Base-by-base conservation (phyloP, 2,888 invertebrate species). In the Tinea pellionella region DNA sequence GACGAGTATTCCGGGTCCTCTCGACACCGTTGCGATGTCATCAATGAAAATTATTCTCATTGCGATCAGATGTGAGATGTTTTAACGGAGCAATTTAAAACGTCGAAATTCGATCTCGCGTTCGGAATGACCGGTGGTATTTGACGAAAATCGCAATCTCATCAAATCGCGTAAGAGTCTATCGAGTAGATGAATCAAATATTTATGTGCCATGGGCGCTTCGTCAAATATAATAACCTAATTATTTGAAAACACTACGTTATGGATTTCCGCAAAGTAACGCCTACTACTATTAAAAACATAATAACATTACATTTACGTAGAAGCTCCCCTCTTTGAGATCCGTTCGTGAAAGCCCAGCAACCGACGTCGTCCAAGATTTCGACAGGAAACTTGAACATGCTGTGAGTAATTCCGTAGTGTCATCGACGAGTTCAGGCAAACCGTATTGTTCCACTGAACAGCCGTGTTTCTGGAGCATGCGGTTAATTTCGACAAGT, bases 121-220 rank as follows among this genome's bases (percentile, higher is more conserved):
- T 58, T 24, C 0, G 51, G 13, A 1, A 63, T 61, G 1, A 64
- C 62, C 12, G 64, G 63, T 32, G 62, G 61, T n/a, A 64, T 62
- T 51, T 63, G 63, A n/a, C 63, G 59, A 58, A 63, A 64, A 42
- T 64, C 62, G 2, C 63, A n/a, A 60, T 4, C 53, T 18, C 61
- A 60, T 63, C 9, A 61, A 30, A 57, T 61, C 61, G 19, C 56
- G 55, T 9, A 61, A 41, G 1, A 59, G 56, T 43, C 61, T 42
- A 11, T 61, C 61, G 32, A 61, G 55, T 32, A 61, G n/a, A 16
- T 61, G 59, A 8, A 61, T 56, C 37, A 59, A 56, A 47, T 59
- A 61, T 57, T 61, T 61, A 41, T 61, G 61, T 9, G 59, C 61
- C 59, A 61, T 61, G 30, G 61, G 61, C n/a, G 61, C 61, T 19